These are phyloP conservation scores for Microctenopoma lineatum DNA, from an alignment of 2,797 vertebrate genomes.

Conservation along the genomic window DNA sequence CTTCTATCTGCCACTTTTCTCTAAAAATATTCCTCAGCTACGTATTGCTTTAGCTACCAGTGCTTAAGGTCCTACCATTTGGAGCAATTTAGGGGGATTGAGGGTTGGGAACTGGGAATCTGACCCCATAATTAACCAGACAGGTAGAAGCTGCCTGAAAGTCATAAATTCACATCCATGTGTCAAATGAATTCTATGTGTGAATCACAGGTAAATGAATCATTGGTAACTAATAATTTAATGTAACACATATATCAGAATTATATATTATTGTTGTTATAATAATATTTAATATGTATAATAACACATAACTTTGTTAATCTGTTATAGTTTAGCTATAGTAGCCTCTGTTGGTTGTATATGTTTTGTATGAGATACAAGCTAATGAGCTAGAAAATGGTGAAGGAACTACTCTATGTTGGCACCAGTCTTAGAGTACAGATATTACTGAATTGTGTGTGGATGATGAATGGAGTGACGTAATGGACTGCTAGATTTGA, in stretches of 20 bases:
- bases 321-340: background rate
- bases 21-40: background rate
- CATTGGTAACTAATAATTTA: background rate
- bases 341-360: no score
- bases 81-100: background rate
- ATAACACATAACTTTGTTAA: background rate
- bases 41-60: no score
- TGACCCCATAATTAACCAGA: background rate
- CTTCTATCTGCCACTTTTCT: background rate
- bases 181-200: background rate
- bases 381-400: background rate
- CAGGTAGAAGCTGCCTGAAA: background rate
- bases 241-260: no score
- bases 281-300: background rate
- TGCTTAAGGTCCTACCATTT: background rate
- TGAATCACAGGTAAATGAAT: background rate
- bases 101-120: background rate
- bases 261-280: background rate
- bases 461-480: constrained; percentile 29
- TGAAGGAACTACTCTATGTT: background rate
- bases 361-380: background rate
- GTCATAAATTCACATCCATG: no score
- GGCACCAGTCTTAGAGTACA: background rate
- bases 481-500: constrained; percentile 80
- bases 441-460: background rate